Base-by-base conservation (phyloP, 2,113 vertebrate genomes). In the Penelope pileata region DNA sequence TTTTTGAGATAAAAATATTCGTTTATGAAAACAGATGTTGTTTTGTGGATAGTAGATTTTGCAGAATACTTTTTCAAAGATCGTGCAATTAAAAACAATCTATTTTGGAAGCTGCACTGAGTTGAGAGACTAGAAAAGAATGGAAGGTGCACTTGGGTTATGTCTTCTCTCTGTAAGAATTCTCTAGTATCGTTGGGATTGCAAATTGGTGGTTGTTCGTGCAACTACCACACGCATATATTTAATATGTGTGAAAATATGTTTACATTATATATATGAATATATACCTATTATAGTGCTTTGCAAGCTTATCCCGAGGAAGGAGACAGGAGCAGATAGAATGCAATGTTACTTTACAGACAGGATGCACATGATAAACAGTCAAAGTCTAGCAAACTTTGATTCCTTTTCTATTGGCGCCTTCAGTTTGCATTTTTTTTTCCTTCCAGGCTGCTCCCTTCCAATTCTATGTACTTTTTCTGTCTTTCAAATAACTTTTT, bases 31-130 rank as follows among this genome's bases (percentile, higher is more conserved):
- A 69, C 53, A n/a, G 24, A 72, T 34, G 50, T 68, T 97, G 59
- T 86, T 97, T 96, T 96, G 91, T 36, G 27, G 96, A 94, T 87
- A 79, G 53, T 62, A 88, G 83, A 96, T 91, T 96, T 94, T 93
- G 51, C 67, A 91, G 85, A 96, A 90, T 88, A 87, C 18, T 62
- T 60, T 76, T 96, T 43, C 40, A 92, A 96, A 95, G 59, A 67
- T 66, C 72, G 92, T 24, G 42, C 21, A 91, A 58, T 93, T 94
- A 4, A 69, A 93, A 88, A 94, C 78, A 22, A 56, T 24, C 74
- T 82, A 5, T 22, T 96, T 96, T 88, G 62, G 96, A 95, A 93
- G 91, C 51, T 91, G 47, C 43, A 68, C 43, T 42, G 86, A 93
- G 72, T 92, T 73, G 48, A 59, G 73, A 90, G 32, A 83, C 89